Conservation (phyloP, 2,113 vertebrate genomes). For the Rhagologus leucostigma region DNA sequence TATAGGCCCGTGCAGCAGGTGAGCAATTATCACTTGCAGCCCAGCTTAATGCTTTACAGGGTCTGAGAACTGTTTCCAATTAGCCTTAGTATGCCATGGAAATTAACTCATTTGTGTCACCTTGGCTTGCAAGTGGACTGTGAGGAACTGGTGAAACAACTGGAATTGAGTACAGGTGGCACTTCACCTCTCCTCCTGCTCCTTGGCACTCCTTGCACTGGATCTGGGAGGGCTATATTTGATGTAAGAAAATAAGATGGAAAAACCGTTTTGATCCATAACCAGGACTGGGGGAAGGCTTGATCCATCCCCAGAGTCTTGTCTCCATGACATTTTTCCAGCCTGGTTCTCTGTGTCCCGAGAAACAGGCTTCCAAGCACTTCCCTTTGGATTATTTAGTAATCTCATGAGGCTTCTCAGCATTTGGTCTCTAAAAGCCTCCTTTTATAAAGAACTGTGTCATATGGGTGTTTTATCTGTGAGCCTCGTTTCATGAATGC, state of each 20-base stretch:
- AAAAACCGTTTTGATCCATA: neutral
- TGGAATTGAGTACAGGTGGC: neutral
- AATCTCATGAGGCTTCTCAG: neutral
- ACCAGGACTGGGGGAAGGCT: neutral
- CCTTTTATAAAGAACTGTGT: neutral
- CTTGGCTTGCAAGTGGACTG: neutral
- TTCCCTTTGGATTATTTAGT: neutral
- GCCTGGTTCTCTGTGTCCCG: neutral
- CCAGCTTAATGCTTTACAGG: slow-evolving; percentile 48
- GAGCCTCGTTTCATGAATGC: neutral
- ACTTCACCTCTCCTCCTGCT: neutral
- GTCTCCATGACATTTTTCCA: slow-evolving; percentile 21
- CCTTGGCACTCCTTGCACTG: neutral
- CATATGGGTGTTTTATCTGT: neutral
- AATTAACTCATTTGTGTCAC: slow-evolving; percentile 67
- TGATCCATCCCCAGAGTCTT: neutral
- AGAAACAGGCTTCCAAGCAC: neutral
- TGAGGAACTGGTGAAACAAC: neutral
- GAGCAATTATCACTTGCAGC: slow-evolving; percentile 65
- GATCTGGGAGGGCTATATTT: neutral
- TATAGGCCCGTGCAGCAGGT: slow-evolving; percentile 57
- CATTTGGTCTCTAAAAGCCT: neutral
- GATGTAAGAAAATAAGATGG: neutral
- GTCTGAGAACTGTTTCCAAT: slow-evolving; percentile 57
- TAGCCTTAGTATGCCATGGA: slow-evolving; percentile 40